Base-by-base conservation (phyloP, 2,113 vertebrate species). In the Monarcha castaneiventris region DNA sequence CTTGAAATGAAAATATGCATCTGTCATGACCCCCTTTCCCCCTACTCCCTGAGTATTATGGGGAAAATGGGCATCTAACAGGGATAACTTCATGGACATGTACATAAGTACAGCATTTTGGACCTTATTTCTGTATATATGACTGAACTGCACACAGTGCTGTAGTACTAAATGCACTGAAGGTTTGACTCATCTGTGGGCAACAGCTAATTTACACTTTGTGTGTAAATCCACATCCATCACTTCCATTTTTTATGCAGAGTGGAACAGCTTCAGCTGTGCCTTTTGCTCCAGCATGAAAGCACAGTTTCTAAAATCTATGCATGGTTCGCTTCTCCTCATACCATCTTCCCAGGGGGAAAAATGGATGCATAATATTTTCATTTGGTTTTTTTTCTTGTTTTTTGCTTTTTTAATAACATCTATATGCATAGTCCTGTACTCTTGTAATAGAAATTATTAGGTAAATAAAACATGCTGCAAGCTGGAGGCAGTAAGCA, bases 321-420 rank as follows among this genome's bases (percentile, higher is more conserved):
- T 0, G 0, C 30, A 32, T 19, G 20, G 21, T 22, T 94, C 0
- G 0, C n/a, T 90, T 82, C 46, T 69, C 15, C 16, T 90, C 3
- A 1, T 62, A 22, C 7, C 4, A 15, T 54, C 30, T 35, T 77
- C 37, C 29, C 18, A 6, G 26, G 32, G 39, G 11, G 25, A 11
- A 51, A 84, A 49, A 63, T 9, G 7, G 5, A 16, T 66, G 12
- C 9, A 46, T 39, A 88, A 27, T 1, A 0, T 17, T 81, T 73
- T 66, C 4, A 35, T 39, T 73, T 64, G 7, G 0, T 17, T 74
- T 82, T 6, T 37, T 59, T 71, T 18, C 21, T 37, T 59, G 2
- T 67, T 12, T 26, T 7, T 39, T 46, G 0, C 1, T 39, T 51
- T 48, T 62, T 67, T n/a, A 26, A n/a, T 32, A 82, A 48, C 0